Conservation (phyloP, 1,140 invertebrate genomes). For the Anoplolepis gracilipes region DNA sequence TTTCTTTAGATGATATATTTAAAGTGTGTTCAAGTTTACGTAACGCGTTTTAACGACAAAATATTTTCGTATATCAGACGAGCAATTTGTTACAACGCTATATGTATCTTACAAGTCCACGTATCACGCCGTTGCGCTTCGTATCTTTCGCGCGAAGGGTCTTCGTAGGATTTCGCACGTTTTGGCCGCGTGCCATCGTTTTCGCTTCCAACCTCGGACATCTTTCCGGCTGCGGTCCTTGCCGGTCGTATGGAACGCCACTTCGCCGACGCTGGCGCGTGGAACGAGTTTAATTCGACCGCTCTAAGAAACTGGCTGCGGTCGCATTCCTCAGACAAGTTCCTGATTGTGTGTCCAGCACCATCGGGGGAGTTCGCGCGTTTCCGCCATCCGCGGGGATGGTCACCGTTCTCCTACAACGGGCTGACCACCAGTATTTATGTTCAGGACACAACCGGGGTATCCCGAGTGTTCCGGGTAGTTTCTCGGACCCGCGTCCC, state of each 20-base stretch:
- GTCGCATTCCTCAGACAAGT: slow-evolving; percentile 81
- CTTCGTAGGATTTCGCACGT: background rate
- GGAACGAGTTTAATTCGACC: slow-evolving; percentile 82
- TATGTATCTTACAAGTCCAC: background rate
- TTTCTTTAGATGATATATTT: background rate
- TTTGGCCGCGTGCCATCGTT: slow-evolving; percentile 72
- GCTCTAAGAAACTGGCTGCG: slow-evolving; percentile 80
- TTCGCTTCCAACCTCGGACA: slow-evolving; percentile 60
- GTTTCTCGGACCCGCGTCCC: slow-evolving; percentile 71
- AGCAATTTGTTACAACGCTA: background rate
- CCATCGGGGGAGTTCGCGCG: slow-evolving; percentile 69
- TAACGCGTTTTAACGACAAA: background rate
- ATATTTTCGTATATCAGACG: background rate
- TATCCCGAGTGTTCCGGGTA: slow-evolving; percentile 75
- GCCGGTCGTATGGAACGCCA: slow-evolving; percentile 53
- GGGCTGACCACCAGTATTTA: slow-evolving; percentile 81
- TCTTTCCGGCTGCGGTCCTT: slow-evolving; percentile 66
- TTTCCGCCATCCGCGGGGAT: slow-evolving; percentile 58
- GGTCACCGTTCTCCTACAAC: slow-evolving; percentile 65
- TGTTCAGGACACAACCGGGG: slow-evolving; percentile 77
- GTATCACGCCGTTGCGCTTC: slow-evolving; percentile 12
- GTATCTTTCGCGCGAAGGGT: slow-evolving; percentile 8
- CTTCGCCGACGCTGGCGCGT: slow-evolving; percentile 58
- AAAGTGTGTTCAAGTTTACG: background rate
- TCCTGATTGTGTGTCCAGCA: slow-evolving; percentile 80